Evolutionary conservation across 2,888 invertebrate species (phyloP).

Genomic region (Dysmachus trigonus): DNA sequence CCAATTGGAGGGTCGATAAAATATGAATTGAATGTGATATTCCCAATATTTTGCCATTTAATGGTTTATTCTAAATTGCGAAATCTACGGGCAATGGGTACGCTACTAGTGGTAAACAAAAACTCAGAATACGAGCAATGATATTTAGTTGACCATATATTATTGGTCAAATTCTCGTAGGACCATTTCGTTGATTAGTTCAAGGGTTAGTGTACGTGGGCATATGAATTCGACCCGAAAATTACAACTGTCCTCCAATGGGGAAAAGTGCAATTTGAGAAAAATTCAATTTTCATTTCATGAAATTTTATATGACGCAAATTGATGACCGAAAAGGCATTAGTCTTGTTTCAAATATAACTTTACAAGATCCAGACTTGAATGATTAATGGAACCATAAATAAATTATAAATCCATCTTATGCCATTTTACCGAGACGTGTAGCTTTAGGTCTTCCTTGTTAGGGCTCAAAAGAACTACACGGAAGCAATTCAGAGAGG

Average conservation of each 20-base stretch:
- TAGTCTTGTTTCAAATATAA: background rate
- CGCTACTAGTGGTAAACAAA: background rate
- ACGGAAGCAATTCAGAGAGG: background rate
- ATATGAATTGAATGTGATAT: background rate
- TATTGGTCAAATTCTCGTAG: background rate
- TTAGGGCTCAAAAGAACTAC: background rate
- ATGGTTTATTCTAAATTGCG: background rate
- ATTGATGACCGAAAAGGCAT: background rate
- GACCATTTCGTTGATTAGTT: background rate
- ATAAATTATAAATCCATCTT: background rate
- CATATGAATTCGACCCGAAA: background rate
- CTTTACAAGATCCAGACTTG: background rate
- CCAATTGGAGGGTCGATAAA: background rate
- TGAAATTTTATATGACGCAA: background rate
- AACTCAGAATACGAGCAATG: background rate
- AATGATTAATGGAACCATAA: background rate
- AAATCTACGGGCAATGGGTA: background rate
- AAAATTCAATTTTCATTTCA: background rate
- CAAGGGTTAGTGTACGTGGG: background rate
- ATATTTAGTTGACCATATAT: background rate
- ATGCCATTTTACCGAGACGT: background rate
- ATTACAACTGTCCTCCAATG: background rate
- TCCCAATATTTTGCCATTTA: background rate
- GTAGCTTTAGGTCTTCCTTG: background rate
- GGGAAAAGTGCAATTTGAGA: background rate